phyloP scores from a whole-genome alignment of 2,888 invertebrate genomes.

The Crematogaster levior region DNA sequence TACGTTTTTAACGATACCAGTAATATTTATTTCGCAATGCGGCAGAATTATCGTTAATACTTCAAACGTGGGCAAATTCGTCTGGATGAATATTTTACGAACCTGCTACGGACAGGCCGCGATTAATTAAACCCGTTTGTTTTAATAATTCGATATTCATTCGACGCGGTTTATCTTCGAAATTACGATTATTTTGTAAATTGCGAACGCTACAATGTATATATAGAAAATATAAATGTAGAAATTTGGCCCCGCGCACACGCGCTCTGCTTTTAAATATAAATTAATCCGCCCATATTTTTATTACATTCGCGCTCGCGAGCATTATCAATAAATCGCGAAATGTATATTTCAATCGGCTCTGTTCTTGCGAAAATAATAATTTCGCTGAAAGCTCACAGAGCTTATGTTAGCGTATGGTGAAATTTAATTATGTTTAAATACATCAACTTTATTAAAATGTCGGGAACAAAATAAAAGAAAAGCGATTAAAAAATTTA shows the following conservation, averaged over 20 bases:
- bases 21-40: conserved; percentile 48
- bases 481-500: conserved; percentile 43
- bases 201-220: conserved; percentile 44
- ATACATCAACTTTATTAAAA: conserved; percentile 20
- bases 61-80: conserved; percentile 49
- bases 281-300: conserved; percentile 53
- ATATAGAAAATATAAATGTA: conserved; percentile 40
- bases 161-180: conserved; percentile 52
- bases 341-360: conserved; percentile 53
- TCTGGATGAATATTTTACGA: conserved; percentile 50
- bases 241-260: conserved; percentile 37
- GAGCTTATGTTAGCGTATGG: conserved; percentile 31
- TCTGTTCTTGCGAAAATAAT: conserved; percentile 52
- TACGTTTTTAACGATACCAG: conserved; percentile 30
- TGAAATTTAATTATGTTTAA: conserved; percentile 41
- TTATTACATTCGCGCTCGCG: conserved; percentile 52
- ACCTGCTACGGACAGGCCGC: conserved; percentile 48
- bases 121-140: conserved; percentile 56
- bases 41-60: conserved; percentile 46
- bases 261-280: conserved; percentile 44
- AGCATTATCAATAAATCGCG: conserved; percentile 54
- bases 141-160: conserved; percentile 56
- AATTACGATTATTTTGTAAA: conserved; percentile 57
- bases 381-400: conserved; percentile 46
- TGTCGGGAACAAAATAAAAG: not conserved